phyloP scores from a whole-genome alignment of 37 sponge, comb jelly and placozoan species.

The Ephydatia muelleri region DNA sequence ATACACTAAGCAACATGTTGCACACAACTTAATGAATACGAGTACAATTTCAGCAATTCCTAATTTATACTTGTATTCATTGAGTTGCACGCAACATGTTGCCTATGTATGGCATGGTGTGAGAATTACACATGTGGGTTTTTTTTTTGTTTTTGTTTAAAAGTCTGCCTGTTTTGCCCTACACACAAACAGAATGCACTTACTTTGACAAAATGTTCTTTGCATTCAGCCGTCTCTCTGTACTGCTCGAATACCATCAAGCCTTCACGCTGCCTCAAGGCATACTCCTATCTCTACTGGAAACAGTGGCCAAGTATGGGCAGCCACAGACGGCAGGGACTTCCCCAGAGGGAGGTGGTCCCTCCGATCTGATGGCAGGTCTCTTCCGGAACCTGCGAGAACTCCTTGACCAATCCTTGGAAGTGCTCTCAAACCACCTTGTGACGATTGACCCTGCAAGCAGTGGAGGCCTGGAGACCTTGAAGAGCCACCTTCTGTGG shows the following conservation, averaged over 20 bases:
- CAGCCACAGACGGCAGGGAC: background rate
- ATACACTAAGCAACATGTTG: too few relatives aligned
- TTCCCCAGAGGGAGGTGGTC: background rate
- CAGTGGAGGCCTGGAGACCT: background rate
- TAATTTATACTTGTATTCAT: too few relatives aligned
- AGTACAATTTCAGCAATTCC: too few relatives aligned
- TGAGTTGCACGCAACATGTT: too few relatives aligned
- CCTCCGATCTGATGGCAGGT: background rate
- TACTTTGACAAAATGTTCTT: too few relatives aligned
- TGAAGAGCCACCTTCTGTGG: background rate
- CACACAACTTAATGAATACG: too few relatives aligned
- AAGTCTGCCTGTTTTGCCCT: too few relatives aligned
- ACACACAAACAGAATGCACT: too few relatives aligned
- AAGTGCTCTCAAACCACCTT: background rate
- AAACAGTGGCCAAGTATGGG: background rate
- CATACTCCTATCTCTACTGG: background rate
- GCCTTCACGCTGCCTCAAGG: background rate
- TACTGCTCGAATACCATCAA: constrained; percentile 57
- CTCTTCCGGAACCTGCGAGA: background rate
- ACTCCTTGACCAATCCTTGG: background rate
- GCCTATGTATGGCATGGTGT: too few relatives aligned
- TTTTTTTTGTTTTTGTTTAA: too few relatives aligned
- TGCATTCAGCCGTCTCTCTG: constrained; percentile 35
- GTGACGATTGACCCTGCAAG: background rate
- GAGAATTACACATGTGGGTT: too few relatives aligned